Evolutionary conservation across 2,113 vertebrate genomes (phyloP).

Genomic region (Tangachromis dhanisi): DNA sequence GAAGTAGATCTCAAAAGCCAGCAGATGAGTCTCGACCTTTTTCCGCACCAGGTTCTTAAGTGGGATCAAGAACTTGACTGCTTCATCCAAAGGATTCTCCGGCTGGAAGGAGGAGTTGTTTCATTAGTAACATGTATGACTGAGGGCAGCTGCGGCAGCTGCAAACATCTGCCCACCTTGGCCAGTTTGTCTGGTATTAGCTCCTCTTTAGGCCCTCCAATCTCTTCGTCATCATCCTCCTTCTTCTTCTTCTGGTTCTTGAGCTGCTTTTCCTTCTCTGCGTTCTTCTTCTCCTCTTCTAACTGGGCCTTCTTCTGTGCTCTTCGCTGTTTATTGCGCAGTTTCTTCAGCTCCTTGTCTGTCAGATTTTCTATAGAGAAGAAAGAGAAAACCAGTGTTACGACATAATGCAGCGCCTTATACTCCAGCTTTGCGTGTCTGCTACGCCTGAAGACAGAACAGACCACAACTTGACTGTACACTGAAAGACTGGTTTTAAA

Average conservation of each 20-base stretch:
- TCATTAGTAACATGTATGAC: neutral
- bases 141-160: neutral
- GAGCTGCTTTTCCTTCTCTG: constrained; percentile 96
- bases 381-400: neutral
- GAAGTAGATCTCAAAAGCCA: constrained; percentile 99
- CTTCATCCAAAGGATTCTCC: constrained; percentile 97
- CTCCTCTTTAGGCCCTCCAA: constrained; percentile 96
- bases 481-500: neutral
- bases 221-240: constrained; percentile 97
- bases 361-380: constrained; percentile 83
- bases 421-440: neutral
- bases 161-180: constrained; percentile 69
- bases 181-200: constrained; percentile 96
- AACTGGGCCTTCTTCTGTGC: constrained; percentile 97
- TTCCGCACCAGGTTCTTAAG: constrained; percentile 95
- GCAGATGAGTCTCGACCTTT: constrained; percentile 96
- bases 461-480: neutral
- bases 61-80: constrained; percentile 96
- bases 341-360: constrained; percentile 96
- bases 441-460: neutral
- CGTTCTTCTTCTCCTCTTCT: constrained; percentile 97
- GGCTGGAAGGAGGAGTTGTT: constrained; percentile 67
- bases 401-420: rapidly evolving
- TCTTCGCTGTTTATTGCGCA: constrained; percentile 94
- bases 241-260: constrained; percentile 99